phyloP scores from a whole-genome alignment of 2,888 invertebrate genomes.

The Platynereis dumerilii region DNA sequence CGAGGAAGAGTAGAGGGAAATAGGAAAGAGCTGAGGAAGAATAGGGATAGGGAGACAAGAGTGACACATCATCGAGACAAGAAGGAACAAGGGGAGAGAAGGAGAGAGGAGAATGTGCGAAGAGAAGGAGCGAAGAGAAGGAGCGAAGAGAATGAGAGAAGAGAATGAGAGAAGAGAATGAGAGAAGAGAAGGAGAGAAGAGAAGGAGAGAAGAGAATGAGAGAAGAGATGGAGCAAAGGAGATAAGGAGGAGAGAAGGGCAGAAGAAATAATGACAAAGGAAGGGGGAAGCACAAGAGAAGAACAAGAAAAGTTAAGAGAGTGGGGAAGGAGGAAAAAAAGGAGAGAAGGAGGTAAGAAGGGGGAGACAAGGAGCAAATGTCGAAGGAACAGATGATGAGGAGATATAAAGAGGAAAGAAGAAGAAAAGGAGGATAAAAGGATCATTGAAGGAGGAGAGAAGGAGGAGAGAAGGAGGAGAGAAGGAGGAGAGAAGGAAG shows the following conservation, averaged over 20 bases:
- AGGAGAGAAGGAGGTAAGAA: neutral
- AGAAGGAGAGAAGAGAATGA: neutral
- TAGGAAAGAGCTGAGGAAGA: neutral
- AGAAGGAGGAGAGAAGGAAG: neutral
- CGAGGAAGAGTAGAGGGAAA: neutral
- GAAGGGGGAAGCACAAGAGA: too few relatives aligned
- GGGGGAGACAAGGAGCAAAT: too few relatives aligned
- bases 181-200: neutral
- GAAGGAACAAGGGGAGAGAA: neutral
- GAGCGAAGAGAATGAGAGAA: constrained; percentile 1
- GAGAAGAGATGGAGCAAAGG: too few relatives aligned
- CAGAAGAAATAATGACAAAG: too few relatives aligned
- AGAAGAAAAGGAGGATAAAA: too few relatives aligned
- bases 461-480: neutral
- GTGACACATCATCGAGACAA: neutral
- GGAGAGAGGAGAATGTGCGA: neutral
- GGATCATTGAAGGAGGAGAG: constrained; percentile 4
- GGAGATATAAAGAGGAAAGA: too few relatives aligned
- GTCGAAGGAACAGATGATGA: too few relatives aligned
- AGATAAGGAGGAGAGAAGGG: too few relatives aligned
- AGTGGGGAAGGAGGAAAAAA: too few relatives aligned
- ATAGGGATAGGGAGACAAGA: constrained; percentile 4
- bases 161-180: neutral
- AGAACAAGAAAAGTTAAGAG: too few relatives aligned
- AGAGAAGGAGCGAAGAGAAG: neutral